A percentile compares a stretch with the other conserved stretches of the same genome.
Conservation (phyloP, 2,797 vertebrate species). For the Triplophysa bombifrons region DNA sequence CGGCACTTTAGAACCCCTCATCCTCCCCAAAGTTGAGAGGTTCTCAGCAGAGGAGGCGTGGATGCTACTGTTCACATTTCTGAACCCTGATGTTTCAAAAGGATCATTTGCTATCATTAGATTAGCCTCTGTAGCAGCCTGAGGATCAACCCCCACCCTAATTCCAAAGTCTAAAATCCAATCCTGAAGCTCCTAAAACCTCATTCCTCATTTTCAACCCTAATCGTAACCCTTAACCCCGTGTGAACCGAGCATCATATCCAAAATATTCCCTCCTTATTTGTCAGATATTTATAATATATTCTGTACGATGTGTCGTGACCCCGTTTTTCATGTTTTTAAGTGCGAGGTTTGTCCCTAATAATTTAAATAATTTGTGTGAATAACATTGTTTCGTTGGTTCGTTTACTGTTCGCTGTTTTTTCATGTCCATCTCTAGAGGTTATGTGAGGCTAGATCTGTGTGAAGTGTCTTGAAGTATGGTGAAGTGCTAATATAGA, state of each 20-base stretch:
- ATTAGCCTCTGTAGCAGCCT: constrained; percentile 43
- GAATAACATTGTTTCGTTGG: constrained; percentile 22
- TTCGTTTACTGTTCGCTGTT: constrained; percentile 23
- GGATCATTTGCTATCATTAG: constrained; percentile 41
- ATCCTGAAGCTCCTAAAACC: not conserved
- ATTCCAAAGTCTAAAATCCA: not conserved
- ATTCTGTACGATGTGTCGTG: constrained; percentile 67
- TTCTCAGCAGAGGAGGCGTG: constrained; percentile 39
- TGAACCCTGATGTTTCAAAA: constrained; percentile 28
- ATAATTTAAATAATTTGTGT: constrained; percentile 48
- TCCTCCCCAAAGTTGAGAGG: constrained; percentile 20
- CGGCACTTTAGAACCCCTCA: constrained; percentile 52
- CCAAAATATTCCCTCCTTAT: constrained; percentile 50
- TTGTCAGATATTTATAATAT: constrained; percentile 65
- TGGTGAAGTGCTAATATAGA: constrained; percentile 47
- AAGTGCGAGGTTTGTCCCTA: constrained; percentile 48
- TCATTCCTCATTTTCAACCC: not conserved
- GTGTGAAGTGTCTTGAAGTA: constrained; percentile 44
- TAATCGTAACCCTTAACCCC: not conserved
- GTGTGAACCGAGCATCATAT: constrained; percentile 27
- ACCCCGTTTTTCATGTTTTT: constrained; percentile 59
- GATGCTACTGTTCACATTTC: constrained; percentile 19
- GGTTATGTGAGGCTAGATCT: constrained; percentile 14
- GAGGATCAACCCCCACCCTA: constrained; percentile 4
- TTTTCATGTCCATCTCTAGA: constrained; percentile 30